Evolutionary conservation across 2,797 vertebrate species (phyloP).

Genomic region (Acanthurus tractus): DNA sequence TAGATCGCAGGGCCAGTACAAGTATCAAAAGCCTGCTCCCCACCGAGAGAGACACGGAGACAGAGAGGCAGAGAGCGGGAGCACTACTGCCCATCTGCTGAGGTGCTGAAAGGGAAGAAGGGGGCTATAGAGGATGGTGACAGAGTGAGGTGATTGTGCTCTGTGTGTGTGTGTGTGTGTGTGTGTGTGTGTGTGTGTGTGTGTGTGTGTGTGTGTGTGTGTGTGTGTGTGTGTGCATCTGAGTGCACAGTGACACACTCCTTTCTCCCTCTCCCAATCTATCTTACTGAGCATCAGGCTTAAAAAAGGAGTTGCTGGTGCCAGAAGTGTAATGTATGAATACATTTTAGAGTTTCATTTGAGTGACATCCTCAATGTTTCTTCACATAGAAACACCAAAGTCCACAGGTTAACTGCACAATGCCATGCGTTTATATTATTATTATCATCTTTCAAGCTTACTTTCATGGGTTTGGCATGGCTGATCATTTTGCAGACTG

Average conservation of each 20-base stretch:
- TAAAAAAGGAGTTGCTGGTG: no score
- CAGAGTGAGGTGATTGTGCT: constrained; percentile 15
- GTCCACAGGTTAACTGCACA: no score
- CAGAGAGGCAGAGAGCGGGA: constrained; percentile 30
- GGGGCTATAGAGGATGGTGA: constrained; percentile 30
- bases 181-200: constrained; percentile 20
- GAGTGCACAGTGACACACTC: constrained; percentile 34
- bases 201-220: constrained; percentile 24
- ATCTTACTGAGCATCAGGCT: no score
- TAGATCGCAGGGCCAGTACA: constrained; percentile 64
- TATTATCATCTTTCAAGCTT: no score
- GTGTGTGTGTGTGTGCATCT: constrained; percentile 19
- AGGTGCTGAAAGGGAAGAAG: constrained; percentile 60
- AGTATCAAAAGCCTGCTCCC: constrained; percentile 82
- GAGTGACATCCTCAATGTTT: no score
- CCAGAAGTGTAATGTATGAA: no score
- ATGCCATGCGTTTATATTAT: no score
- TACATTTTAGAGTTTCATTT: no score
- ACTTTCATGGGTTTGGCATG: no score
- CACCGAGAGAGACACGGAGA: constrained; percentile 49
- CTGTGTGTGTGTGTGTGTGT: constrained; percentile 20
- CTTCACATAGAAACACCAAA: no score
- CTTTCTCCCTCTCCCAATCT: constrained; percentile 8
- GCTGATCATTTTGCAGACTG: no score
- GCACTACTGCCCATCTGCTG: constrained; percentile 83